A percentile compares a stretch with the other conserved stretches of the same genome.
Conservation (phyloP, 2,113 vertebrate species). For the Gallinago paraguaiae region DNA sequence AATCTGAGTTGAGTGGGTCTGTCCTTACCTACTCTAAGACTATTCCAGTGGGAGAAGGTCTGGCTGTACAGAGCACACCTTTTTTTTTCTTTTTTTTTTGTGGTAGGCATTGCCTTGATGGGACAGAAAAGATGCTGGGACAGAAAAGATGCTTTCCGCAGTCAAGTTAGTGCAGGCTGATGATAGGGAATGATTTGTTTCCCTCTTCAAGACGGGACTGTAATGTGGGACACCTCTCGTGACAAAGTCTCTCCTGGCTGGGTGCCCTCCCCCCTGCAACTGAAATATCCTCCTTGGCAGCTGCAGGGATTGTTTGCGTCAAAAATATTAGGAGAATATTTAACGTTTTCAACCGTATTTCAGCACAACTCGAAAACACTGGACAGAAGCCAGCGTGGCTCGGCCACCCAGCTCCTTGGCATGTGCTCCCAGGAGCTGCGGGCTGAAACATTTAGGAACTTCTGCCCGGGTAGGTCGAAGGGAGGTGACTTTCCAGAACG, state of each 20-base stretch:
- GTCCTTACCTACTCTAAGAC: background rate
- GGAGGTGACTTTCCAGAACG: slow-evolving; percentile 33
- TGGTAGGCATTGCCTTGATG: background rate
- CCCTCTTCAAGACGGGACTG: background rate
- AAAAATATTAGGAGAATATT: background rate
- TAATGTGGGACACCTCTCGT: background rate
- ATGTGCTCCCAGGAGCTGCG: slow-evolving; percentile 16
- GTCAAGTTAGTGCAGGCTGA: background rate
- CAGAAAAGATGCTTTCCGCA: background rate
- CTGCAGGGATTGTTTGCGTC: background rate
- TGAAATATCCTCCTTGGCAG: background rate
- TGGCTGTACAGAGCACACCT: fast-evolving
- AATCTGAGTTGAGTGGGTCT: background rate
- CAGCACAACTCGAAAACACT: background rate
- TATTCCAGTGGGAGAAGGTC: background rate
- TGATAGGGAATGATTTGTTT: slow-evolving; percentile 25
- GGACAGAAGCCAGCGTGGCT: background rate
- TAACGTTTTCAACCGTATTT: background rate
- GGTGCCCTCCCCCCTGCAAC: background rate
- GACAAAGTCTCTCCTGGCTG: background rate
- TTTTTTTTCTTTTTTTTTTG: background rate
- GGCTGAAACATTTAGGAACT: slow-evolving; percentile 14
- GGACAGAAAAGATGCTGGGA: slow-evolving; percentile 1
- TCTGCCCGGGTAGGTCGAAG: slow-evolving; percentile 22
- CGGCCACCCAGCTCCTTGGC: slow-evolving; percentile 49